phyloP scores from a whole-genome alignment of 92 coral and sea anemone genomes.

The Porites cylindrica region DNA sequence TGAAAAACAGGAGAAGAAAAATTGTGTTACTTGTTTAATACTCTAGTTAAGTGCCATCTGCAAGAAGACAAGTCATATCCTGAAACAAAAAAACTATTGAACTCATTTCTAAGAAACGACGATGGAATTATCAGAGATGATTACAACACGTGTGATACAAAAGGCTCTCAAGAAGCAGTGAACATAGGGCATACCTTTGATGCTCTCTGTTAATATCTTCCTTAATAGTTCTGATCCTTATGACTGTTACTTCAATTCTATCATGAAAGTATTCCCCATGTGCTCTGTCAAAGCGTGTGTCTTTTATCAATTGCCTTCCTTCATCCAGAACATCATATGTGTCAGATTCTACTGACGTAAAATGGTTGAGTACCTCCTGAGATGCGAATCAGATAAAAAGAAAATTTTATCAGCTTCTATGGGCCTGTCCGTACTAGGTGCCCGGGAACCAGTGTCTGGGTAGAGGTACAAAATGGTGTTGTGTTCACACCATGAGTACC shows the following conservation, averaged over 20 bases:
- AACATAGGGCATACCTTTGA: conserved; percentile 45
- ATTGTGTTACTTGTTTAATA: no score
- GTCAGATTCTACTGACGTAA: conserved; percentile 49
- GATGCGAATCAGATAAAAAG: background rate
- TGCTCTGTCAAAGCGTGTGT: conserved; percentile 48
- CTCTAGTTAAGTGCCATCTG: no score
- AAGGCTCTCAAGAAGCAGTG: background rate
- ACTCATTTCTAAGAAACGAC: no score
- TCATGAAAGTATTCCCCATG: conserved; percentile 61
- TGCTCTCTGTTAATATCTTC: conserved; percentile 66
- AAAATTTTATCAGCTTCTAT: background rate
- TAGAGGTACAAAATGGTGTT: no score
- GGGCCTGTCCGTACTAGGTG: no score
- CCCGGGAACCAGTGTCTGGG: no score
- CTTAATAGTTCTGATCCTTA: conserved; percentile 48
- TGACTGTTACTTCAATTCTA: conserved; percentile 69
- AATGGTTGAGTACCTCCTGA: conserved; percentile 45
- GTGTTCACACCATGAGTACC: no score
- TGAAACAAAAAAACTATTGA: no score
- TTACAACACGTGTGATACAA: no score
- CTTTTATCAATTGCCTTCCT: conserved; percentile 42
- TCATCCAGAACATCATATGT: conserved; percentile 50
- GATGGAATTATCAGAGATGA: no score
- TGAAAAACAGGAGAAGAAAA: background rate
- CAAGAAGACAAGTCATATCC: no score